Conservation (phyloP, 1,140 invertebrate genomes). For the Drosophila varians region DNA sequence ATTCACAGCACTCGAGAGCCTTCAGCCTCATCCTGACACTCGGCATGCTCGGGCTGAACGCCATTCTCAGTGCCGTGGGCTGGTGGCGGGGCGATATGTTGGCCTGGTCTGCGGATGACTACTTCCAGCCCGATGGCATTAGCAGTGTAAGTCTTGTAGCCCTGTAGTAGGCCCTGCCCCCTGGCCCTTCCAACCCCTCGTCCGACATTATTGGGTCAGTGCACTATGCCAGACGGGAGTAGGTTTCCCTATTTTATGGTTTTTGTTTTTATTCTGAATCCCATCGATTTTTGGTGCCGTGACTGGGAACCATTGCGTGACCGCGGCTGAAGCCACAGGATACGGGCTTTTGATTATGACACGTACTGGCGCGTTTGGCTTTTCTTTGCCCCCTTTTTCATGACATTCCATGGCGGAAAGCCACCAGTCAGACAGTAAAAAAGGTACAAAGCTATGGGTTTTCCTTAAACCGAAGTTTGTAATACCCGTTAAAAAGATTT, state of each 20-base stretch:
- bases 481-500: background rate
- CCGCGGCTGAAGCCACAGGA: slow-evolving; percentile 57
- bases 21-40: slow-evolving; percentile 80
- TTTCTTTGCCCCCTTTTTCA: slow-evolving; percentile 19
- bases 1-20: slow-evolving; percentile 75
- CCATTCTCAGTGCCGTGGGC: slow-evolving; percentile 69
- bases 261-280: slow-evolving; percentile 13
- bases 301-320: slow-evolving; percentile 63
- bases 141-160: slow-evolving; percentile 69
- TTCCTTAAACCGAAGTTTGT: background rate
- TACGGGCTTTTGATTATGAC: slow-evolving; percentile 79
- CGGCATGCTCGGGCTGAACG: slow-evolving; percentile 74
- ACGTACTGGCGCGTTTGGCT: slow-evolving; percentile 35
- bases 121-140: slow-evolving; percentile 78
- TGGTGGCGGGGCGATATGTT: slow-evolving; percentile 69
- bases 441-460: background rate
- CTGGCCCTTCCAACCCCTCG: too few relatives aligned
- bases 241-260: slow-evolving; percentile 26
- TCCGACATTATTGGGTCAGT: slow-evolving; percentile 63
- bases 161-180: background rate
- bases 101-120: slow-evolving; percentile 67
- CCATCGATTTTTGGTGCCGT: slow-evolving; percentile 70
- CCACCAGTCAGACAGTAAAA: slow-evolving; percentile 29
- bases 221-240: slow-evolving; percentile 50
- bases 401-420: slow-evolving; percentile 14